Conservation (phyloP, 1,140 invertebrate genomes). For the Pachypsylla venusta region DNA sequence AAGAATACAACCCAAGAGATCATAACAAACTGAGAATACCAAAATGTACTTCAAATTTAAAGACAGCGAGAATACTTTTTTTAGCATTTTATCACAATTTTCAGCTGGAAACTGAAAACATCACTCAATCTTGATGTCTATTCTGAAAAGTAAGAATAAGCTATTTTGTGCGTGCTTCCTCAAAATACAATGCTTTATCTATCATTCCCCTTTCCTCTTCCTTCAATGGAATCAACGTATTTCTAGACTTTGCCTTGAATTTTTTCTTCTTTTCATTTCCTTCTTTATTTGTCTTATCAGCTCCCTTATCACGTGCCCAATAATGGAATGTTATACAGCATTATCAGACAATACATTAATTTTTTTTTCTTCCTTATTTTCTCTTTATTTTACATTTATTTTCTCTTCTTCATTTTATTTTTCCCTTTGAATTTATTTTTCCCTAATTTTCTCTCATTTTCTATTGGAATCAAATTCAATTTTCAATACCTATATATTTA, state of each 20-base stretch:
- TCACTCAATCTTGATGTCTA: no score
- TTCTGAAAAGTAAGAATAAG: no score
- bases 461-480: no score
- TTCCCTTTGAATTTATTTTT: background rate
- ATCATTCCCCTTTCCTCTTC: background rate
- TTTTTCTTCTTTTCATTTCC: background rate
- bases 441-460: background rate
- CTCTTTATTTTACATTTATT: background rate
- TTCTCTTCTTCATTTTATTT: background rate
- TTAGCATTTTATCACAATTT: no score
- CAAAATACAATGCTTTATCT: background rate
- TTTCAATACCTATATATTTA: no score
- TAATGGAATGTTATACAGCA: constrained; percentile 7
- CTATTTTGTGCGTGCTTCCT: no score
- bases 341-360: background rate
- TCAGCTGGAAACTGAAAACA: no score
- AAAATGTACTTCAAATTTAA: no score
- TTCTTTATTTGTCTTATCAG: constrained; percentile 6
- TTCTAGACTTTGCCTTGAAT: background rate
- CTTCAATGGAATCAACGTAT: background rate
- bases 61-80: no score
- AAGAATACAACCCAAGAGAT: no score
- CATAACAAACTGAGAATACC: no score
- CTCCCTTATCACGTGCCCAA: constrained; percentile 7
- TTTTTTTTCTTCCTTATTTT: background rate